phyloP scores from a whole-genome alignment of 92 coral and sea anemone species.

The Montipora capitata region DNA sequence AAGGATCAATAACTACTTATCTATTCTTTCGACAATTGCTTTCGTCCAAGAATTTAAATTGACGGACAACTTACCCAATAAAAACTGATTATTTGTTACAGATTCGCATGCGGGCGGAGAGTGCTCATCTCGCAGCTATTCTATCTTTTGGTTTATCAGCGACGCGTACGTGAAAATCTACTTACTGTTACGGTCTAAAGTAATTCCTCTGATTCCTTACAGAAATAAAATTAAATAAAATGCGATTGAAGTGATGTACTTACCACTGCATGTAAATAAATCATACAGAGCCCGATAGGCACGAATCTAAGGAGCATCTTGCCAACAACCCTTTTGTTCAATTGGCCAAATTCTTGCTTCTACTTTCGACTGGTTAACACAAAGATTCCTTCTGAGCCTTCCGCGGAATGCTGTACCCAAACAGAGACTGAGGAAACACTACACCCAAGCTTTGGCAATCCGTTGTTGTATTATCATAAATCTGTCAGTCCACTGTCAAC shows the following conservation, averaged over 20 bases:
- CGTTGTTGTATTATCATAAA: background rate
- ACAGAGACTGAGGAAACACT: background rate
- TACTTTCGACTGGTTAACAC: background rate
- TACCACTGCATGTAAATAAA: slow-evolving; percentile 9
- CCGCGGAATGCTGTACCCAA: background rate
- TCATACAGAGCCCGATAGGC: background rate
- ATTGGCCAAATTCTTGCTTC: too few relatives aligned
- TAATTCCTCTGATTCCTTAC: background rate
- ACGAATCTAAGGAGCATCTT: slow-evolving; percentile 3
- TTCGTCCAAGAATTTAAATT: too few relatives aligned
- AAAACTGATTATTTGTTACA: background rate
- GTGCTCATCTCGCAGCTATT: background rate
- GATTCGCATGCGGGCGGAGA: background rate
- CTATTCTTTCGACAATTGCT: too few relatives aligned
- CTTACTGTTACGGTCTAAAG: background rate
- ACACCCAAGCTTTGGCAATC: slow-evolving; percentile 2
- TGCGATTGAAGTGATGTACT: background rate
- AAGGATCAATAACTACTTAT: too few relatives aligned
- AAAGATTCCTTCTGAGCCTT: background rate
- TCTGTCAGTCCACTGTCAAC: slow-evolving; percentile 10
- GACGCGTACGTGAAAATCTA: background rate
- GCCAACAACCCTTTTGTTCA: background rate
- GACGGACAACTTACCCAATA: background rate
- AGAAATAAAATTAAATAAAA: background rate
- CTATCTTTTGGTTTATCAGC: background rate